phyloP scores from a whole-genome alignment of 2,888 invertebrate genomes.

The Carterocephalus palaemon region DNA sequence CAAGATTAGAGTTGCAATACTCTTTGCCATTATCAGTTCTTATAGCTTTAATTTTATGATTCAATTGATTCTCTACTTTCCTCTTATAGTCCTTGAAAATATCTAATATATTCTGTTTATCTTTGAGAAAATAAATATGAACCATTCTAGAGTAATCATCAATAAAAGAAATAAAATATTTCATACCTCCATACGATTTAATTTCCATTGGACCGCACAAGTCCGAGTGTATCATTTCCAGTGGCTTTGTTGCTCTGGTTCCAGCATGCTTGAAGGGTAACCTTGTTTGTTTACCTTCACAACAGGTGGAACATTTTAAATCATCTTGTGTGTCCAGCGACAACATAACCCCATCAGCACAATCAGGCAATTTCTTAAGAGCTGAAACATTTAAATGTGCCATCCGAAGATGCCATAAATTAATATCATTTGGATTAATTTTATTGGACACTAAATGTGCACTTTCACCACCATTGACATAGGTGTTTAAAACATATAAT shows the following conservation, averaged over 20 bases:
- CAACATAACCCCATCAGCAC: slow-evolving; percentile 28
- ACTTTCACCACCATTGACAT: too few species aligned
- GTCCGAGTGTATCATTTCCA: slow-evolving; percentile 28
- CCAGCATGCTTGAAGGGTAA: slow-evolving; percentile 27
- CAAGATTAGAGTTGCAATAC: slow-evolving; percentile 29
- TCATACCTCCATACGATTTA: slow-evolving; percentile 26
- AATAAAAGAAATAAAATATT: slow-evolving; percentile 28
- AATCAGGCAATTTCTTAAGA: too few species aligned
- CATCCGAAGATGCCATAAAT: too few species aligned
- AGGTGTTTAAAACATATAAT: too few species aligned
- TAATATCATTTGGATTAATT: too few species aligned
- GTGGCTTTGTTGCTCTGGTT: slow-evolving; percentile 25
- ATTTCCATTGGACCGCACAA: slow-evolving; percentile 30
- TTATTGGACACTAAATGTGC: too few species aligned
- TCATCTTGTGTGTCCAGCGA: slow-evolving; percentile 16
- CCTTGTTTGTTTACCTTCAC: slow-evolving; percentile 29
- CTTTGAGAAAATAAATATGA: slow-evolving; percentile 29
- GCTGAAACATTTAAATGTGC: too few species aligned
- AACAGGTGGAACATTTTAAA: slow-evolving; percentile 25
- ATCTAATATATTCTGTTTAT: slow-evolving; percentile 18
- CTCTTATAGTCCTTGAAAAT: slow-evolving; percentile 20
- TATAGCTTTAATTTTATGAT: slow-evolving; percentile 23
- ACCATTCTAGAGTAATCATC: slow-evolving; percentile 29
- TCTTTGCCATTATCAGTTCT: slow-evolving; percentile 31
- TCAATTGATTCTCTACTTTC: slow-evolving; percentile 22